Conservation (phyloP, 2,113 vertebrate species). For the Tetraodon nigroviridis region DNA sequence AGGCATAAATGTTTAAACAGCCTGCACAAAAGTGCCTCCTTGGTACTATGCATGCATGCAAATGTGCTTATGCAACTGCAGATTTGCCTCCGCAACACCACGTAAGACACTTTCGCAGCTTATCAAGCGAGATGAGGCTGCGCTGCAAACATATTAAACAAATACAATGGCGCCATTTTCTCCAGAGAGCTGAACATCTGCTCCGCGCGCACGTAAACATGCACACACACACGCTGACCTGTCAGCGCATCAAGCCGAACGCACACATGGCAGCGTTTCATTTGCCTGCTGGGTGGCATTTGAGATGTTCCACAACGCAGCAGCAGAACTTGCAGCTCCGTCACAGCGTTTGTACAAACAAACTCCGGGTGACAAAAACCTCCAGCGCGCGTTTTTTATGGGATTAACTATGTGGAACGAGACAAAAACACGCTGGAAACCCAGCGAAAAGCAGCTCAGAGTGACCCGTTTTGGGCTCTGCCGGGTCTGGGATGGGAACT, state of each 20-base stretch:
- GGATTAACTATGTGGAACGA: slow-evolving; percentile 57
- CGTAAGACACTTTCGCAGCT: slow-evolving; percentile 14
- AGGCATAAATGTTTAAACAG: slow-evolving; percentile 2
- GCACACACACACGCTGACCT: slow-evolving; percentile 8
- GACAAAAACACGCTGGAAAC: slow-evolving; percentile 31
- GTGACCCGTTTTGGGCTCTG: slow-evolving; percentile 32
- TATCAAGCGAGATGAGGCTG: slow-evolving; percentile 18
- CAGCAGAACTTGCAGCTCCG: slow-evolving; percentile 10
- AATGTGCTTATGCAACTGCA: not conserved
- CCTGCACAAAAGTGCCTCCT: not conserved
- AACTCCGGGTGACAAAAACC: slow-evolving; percentile 23
- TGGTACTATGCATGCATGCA: not conserved
- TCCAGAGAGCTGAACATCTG: slow-evolving; percentile 15
- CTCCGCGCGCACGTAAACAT: no score
- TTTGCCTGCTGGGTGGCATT: slow-evolving; percentile 28
- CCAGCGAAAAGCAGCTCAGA: slow-evolving; percentile 6
- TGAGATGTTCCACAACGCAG: not conserved
- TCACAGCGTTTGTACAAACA: slow-evolving; percentile 19
- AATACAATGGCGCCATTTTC: slow-evolving; percentile 33
- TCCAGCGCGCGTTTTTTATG: slow-evolving; percentile 28
- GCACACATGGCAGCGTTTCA: not conserved
- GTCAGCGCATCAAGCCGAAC: not conserved
- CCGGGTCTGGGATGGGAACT: slow-evolving; percentile 27
- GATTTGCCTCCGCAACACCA: slow-evolving; percentile 25
- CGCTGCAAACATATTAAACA: slow-evolving; percentile 25